These are phyloP conservation scores for Neosilurus mollespiculum DNA, from an alignment of 2,797 vertebrate species.

Conservation along the genomic window DNA sequence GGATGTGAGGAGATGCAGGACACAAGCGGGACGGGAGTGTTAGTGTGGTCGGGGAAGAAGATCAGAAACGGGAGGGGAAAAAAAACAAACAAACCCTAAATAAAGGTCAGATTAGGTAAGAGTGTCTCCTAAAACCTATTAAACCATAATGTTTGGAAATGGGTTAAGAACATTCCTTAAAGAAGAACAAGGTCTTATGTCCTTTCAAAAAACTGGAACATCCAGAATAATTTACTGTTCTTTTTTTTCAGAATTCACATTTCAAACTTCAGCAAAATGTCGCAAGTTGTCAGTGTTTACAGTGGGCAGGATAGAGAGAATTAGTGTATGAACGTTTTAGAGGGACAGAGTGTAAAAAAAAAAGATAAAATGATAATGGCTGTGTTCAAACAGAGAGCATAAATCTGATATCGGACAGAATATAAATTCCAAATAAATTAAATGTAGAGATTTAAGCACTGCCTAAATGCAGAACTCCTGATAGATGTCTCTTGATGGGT, in stretches of 20 bases:
- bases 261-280: not conserved
- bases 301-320: conserved; percentile 37
- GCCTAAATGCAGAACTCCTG: no score
- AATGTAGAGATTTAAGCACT: no score
- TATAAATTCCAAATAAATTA: no score
- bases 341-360: not conserved
- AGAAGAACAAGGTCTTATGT: not conserved
- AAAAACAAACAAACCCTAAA: conserved; percentile 35
- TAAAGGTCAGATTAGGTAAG: conserved; percentile 9
- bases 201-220: not conserved
- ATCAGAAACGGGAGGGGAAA: conserved; percentile 42
- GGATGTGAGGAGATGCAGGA: conserved; percentile 55
- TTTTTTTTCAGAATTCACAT: not conserved
- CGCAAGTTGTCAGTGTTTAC: conserved; percentile 12
- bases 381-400: conserved; percentile 18
- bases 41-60: conserved; percentile 41
- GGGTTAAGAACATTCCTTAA: not conserved
- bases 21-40: conserved; percentile 41
- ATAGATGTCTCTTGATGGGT: no score
- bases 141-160: not conserved
- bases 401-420: not conserved
- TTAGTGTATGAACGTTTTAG: conserved; percentile 52
- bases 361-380: conserved; percentile 14
- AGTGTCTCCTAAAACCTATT: not conserved
- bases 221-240: not conserved